Evolutionary conservation across 2,888 invertebrate genomes (phyloP).

Genomic region (Tridacna crocea): DNA sequence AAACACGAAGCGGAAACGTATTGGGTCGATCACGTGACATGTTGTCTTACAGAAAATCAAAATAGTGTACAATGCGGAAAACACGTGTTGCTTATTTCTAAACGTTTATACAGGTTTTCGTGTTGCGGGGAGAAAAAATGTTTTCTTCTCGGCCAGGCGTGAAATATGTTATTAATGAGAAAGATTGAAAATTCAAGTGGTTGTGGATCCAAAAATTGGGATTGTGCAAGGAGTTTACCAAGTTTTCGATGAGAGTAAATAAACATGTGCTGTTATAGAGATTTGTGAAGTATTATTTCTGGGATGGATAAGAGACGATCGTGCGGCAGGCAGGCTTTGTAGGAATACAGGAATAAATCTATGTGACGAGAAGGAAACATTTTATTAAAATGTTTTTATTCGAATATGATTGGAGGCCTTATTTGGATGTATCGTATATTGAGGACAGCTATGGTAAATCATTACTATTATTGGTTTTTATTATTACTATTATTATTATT

Average conservation of each 20-base stretch:
- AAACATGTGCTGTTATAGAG: slow-evolving; percentile 2
- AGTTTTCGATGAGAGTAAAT: neutral
- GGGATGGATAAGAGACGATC: neutral
- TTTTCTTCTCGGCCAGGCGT: slow-evolving; percentile 3
- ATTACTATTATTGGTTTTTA: neutral
- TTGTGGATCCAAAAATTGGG: neutral
- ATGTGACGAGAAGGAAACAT: too few relatives aligned
- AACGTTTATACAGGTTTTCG: slow-evolving; percentile 2
- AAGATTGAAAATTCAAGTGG: slow-evolving; percentile 14
- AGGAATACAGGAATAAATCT: too few relatives aligned
- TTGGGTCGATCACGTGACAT: slow-evolving; percentile 13
- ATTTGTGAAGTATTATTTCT: neutral
- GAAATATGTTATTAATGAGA: slow-evolving; percentile 11
- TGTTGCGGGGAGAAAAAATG: neutral
- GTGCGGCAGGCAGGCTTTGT: too few relatives aligned
- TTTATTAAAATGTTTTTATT: slow-evolving; percentile 7
- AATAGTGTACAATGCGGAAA: slow-evolving; percentile 15
- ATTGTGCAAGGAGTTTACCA: neutral
- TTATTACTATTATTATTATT: neutral
- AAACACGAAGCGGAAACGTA: slow-evolving; percentile 26
- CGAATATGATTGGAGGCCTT: slow-evolving; percentile 10
- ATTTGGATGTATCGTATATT: slow-evolving; percentile 7
- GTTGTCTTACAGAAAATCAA: slow-evolving; percentile 20
- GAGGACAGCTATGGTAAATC: neutral
- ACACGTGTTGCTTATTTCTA: slow-evolving; percentile 17